phyloP scores from a whole-genome alignment of 2,113 vertebrate species.

The Notothenia coriiceps region DNA sequence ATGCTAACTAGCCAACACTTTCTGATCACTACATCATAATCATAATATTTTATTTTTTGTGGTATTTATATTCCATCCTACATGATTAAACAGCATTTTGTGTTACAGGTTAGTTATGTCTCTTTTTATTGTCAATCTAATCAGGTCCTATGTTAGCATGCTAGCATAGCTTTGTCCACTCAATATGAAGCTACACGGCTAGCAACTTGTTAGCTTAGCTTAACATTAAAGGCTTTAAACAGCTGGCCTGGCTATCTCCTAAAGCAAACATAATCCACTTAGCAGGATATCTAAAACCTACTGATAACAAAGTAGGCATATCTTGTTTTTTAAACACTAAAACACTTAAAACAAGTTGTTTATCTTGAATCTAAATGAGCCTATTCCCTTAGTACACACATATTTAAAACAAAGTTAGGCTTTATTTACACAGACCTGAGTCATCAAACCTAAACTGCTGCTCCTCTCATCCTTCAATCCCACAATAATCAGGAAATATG shows the following conservation, averaged over 20 bases:
- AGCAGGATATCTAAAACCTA: background rate
- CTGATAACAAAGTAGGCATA: background rate
- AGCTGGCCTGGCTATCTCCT: background rate
- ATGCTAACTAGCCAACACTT: too few species aligned
- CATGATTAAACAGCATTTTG: too few species aligned
- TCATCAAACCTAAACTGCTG: background rate
- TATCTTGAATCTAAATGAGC: too few species aligned
- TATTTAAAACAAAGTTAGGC: background rate
- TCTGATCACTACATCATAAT: too few species aligned
- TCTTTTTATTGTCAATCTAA: too few species aligned
- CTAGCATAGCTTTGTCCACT: background rate
- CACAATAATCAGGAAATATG: background rate
- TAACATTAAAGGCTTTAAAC: background rate
- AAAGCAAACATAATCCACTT: background rate
- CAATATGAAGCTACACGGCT: background rate
- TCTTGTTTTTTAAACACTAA: background rate
- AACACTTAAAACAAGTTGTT: too few species aligned
- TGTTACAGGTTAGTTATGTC: too few species aligned
- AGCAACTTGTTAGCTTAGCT: constrained; percentile 1
- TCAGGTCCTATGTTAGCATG: too few species aligned
- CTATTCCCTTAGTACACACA: background rate
- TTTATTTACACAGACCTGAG: background rate
- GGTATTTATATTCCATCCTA: too few species aligned
- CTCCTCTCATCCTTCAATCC: too few species aligned
- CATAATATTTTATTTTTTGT: too few species aligned